A percentile compares a stretch with the other conserved stretches of the same genome.
phyloP scores from a whole-genome alignment of 35 echinoderm and acorn worm genomes.

The Eucidaris tribuloides region DNA sequence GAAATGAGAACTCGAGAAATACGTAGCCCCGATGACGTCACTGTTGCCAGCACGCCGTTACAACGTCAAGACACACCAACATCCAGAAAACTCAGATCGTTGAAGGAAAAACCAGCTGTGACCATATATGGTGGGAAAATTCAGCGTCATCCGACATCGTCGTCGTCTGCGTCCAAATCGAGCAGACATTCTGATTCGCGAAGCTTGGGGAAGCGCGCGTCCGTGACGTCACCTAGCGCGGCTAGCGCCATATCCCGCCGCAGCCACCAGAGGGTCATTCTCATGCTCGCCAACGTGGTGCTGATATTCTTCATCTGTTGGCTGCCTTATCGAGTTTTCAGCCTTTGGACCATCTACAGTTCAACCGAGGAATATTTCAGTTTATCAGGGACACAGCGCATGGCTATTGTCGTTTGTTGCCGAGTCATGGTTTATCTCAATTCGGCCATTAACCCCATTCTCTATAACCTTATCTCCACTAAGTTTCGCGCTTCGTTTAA shows the following conservation, averaged over 20 bases:
- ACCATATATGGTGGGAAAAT: not conserved
- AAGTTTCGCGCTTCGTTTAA: conserved; percentile 88
- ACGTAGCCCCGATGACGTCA: not conserved
- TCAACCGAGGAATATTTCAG: conserved; percentile 5
- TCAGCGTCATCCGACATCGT: conserved; percentile 1
- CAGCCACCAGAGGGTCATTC: conserved; percentile 42
- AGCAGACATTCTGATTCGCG: not conserved
- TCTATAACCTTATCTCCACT: conserved; percentile 80
- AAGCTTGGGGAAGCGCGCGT: not conserved
- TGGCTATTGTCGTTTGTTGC: conserved; percentile 30
- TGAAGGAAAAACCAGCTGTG: not conserved
- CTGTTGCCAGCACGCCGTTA: not conserved
- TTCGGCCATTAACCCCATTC: conserved; percentile 85
- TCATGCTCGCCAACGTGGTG: conserved; percentile 71
- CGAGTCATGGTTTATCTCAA: conserved; percentile 78
- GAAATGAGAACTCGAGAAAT: not conserved
- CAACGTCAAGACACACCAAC: not conserved
- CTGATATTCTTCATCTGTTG: conserved; percentile 90
- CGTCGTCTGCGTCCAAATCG: not conserved
- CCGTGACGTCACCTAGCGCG: not conserved
- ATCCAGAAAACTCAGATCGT: not conserved
- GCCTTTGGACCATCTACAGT: conserved; percentile 70
- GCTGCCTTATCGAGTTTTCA: conserved; percentile 68
- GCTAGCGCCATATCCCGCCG: conserved; percentile 26
- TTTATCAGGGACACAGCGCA: conserved; percentile 20